Base-by-base conservation (phyloP, 2,797 vertebrate species). In the Aselliscus stoliczkanus region DNA sequence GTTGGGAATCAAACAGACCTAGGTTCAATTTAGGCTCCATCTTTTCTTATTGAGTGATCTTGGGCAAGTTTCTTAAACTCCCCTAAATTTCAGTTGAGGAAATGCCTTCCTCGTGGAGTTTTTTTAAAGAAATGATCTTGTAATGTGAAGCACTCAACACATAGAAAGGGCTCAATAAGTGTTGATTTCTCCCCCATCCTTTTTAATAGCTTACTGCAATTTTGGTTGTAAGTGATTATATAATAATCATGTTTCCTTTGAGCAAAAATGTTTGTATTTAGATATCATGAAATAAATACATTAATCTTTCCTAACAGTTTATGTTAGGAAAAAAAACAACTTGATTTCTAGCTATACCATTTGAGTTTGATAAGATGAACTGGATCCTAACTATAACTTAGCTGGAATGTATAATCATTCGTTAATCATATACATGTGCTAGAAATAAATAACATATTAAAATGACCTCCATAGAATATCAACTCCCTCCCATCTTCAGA, bases 401-500 rank as follows among this genome's bases (percentile, higher is more conserved):
- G 20, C 12, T 94, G 34, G 54, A 84, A 76, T 84, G 14, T 56
- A 65, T n/a, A 83, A 25, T 56, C 4, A 50, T 64, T 95, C 4
- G 3, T 58, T 92, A 77, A 67, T 42, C 18, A 80, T 54, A 62
- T 5, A 5, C 23, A 76, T 54, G 20, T 47, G 17, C 1, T 12
- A 65, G 29, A n/a, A 90, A 95, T 80, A 82, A 75, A 77, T 67
- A 67, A 82, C 21, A 62, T 23, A 75, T 77, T 95, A 79, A 95
- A 92, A 42, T 80, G 23, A 44, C 13, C 31, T 64, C 79, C 31
- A 84, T 84, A 86, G 52, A 89, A 67, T 90, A 73, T 10, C 10
- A 91, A 50, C 56, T 90, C 12, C 47, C 21, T 77, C 31, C 29
- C 17, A 69, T 70, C 13, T 67, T 84, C 25, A 81, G 21, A 76